A percentile compares a stretch with the other conserved stretches of the same genome.
phyloP scores from a whole-genome alignment of 2,797 vertebrate species.

The Apodemus agrarius region DNA sequence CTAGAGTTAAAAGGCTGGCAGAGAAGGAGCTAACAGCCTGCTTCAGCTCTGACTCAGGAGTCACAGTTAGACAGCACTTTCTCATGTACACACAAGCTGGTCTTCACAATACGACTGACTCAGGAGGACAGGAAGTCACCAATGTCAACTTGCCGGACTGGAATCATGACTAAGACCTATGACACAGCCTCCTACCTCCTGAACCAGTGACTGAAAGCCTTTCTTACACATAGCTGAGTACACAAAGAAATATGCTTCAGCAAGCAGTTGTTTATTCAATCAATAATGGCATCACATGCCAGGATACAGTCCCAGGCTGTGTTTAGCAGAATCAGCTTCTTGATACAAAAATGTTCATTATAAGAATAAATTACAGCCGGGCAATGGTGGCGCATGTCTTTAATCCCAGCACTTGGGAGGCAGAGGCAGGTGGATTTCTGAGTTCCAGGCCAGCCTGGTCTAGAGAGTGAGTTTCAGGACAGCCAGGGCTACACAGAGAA shows the following conservation, averaged over 20 bases:
- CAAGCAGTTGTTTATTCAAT: neutral
- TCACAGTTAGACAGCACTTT: neutral
- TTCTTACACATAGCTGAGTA: constrained; percentile 38
- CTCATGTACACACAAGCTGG: neutral
- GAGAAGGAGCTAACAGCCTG: neutral
- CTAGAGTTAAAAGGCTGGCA: constrained; percentile 2
- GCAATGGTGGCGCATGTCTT: neutral
- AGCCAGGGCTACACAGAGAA: neutral
- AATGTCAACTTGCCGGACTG: neutral
- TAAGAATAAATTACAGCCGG: neutral
- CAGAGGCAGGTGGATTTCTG: neutral
- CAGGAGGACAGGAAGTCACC: constrained; percentile 25
- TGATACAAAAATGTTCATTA: constrained; percentile 34
- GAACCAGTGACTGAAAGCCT: neutral
- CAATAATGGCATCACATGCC: neutral
- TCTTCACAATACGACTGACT: neutral
- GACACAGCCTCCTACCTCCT: neutral
- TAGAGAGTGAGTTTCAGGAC: neutral
- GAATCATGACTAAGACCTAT: constrained; percentile 17
- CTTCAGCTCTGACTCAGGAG: neutral
- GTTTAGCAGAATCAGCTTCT: constrained; percentile 27
- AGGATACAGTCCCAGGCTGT: constrained; percentile 16
- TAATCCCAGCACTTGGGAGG: neutral
- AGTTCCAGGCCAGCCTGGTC: neutral
- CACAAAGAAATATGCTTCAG: neutral